Evolutionary conservation across 2,797 vertebrate species (phyloP).

Genomic region (Melanotaenia parkinsoni): DNA sequence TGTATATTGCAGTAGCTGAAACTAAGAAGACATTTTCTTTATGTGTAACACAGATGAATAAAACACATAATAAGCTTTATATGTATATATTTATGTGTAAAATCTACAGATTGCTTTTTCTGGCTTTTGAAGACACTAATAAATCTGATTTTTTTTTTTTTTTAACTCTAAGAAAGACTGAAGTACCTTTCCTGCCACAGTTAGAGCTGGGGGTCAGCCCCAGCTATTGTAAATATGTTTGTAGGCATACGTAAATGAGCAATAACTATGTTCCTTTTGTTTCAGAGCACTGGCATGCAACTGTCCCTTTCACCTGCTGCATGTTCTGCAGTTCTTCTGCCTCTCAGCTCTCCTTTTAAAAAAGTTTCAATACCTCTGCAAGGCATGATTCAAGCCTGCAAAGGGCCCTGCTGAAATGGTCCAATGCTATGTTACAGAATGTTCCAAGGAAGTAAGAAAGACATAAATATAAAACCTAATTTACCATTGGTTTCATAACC

Average conservation of each 20-base stretch:
- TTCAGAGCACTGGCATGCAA: neutral
- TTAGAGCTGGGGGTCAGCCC: neutral
- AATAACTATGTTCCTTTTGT: slow-evolving; percentile 1
- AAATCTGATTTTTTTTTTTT: neutral
- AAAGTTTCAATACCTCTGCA: neutral
- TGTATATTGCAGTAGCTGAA: neutral
- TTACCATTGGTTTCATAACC: neutral
- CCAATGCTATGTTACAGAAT: slow-evolving; percentile 1
- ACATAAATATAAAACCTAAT: neutral
- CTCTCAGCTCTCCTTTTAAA: neutral
- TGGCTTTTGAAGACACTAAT: too few species aligned
- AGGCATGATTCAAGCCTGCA: slow-evolving; percentile 3
- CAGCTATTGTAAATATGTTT: neutral
- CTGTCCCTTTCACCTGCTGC: neutral
- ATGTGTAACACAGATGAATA: neutral
- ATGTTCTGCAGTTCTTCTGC: neutral
- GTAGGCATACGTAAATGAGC: neutral
- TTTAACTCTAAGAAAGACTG: too few species aligned
- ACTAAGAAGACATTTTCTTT: neutral
- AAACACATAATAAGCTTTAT: neutral
- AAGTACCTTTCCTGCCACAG: neutral
- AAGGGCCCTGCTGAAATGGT: neutral
- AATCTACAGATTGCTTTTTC: neutral
- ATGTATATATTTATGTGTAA: neutral
- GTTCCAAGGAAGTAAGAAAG: neutral